Conservation (phyloP, 2,797 vertebrate genomes). For the Coilia nasus region DNA sequence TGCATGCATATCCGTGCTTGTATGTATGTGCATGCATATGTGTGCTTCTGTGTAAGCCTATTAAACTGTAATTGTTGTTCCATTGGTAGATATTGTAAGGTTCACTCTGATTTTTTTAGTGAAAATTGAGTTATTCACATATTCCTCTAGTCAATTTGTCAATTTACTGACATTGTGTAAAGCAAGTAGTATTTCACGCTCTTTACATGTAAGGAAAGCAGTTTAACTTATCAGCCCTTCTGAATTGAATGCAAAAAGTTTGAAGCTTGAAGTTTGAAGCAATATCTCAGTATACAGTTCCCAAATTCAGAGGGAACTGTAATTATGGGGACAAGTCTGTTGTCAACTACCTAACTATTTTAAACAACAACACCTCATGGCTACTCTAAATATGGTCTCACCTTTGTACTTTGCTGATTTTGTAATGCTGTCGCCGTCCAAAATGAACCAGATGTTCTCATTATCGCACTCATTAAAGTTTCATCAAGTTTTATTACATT, state of each 20-base stretch:
- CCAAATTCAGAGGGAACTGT: too few relatives aligned
- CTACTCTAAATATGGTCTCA: not conserved
- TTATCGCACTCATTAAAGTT: slow-evolving; percentile 3
- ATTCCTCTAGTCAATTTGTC: too few relatives aligned
- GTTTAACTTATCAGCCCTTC: too few relatives aligned
- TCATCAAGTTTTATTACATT: not conserved
- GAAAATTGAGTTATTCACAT: too few relatives aligned
- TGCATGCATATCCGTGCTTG: not conserved
- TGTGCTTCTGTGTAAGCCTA: slow-evolving; percentile 16
- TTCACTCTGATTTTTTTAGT: too few relatives aligned
- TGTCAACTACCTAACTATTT: not conserved
- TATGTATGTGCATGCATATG: not conserved
- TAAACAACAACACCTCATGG: not conserved
- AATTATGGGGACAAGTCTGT: not conserved
- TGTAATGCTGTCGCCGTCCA: not conserved
- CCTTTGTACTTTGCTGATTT: not conserved
- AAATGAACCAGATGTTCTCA: slow-evolving; percentile 2
- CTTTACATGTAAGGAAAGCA: too few relatives aligned
- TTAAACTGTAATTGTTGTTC: slow-evolving; percentile 42
- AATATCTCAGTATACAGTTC: too few relatives aligned
- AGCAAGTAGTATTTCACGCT: too few relatives aligned
- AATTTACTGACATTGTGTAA: too few relatives aligned
- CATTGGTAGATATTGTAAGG: too few relatives aligned
- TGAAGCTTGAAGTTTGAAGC: too few relatives aligned
- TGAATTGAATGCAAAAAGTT: too few relatives aligned